phyloP scores from a whole-genome alignment of 1,140 invertebrate species.

The Dinoponera quadriceps region DNA sequence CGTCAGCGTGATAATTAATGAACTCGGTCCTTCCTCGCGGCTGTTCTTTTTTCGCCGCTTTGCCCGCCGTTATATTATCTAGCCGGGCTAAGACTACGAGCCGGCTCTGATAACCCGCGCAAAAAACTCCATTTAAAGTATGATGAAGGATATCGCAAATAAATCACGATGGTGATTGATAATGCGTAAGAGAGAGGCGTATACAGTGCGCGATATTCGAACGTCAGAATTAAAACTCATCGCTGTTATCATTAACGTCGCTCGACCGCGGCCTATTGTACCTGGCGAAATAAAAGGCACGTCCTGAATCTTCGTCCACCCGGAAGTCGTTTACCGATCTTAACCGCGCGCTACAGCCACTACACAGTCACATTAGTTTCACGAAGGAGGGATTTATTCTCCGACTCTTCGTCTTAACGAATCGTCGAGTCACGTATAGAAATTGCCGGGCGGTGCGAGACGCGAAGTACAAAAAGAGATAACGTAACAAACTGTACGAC shows the following conservation, averaged over 20 bases:
- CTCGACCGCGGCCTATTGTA: not conserved
- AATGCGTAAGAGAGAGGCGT: too few relatives aligned
- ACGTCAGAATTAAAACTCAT: too few relatives aligned
- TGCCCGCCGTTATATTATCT: constrained; percentile 72
- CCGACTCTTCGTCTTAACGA: constrained; percentile 45
- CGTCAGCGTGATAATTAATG: constrained; percentile 79
- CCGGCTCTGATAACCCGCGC: constrained; percentile 22
- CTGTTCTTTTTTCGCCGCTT: constrained; percentile 59
- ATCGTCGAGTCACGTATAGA: constrained; percentile 79
- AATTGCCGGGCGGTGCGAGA: constrained; percentile 74
- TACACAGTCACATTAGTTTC: constrained; percentile 35
- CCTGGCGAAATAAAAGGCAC: not conserved
- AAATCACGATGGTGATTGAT: constrained; percentile 53
- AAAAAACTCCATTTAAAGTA: constrained; percentile 53
- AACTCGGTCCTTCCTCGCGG: constrained; percentile 50
- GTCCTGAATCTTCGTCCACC: not conserved
- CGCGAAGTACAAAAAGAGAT: constrained; percentile 61
- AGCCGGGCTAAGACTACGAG: constrained; percentile 33
- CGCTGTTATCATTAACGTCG: too few relatives aligned
- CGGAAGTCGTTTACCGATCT: constrained; percentile 17
- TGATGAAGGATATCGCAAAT: constrained; percentile 44
- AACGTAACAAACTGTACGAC: constrained; percentile 56
- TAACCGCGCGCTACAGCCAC: not conserved
- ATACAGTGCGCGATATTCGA: too few relatives aligned
- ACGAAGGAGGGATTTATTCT: constrained; percentile 39